Percentiles rank a stretch among this genome's conserved stretches.
These are phyloP conservation scores for Pinctada fucata DNA, from an alignment of 2,888 invertebrate species.

Conservation along the genomic window DNA sequence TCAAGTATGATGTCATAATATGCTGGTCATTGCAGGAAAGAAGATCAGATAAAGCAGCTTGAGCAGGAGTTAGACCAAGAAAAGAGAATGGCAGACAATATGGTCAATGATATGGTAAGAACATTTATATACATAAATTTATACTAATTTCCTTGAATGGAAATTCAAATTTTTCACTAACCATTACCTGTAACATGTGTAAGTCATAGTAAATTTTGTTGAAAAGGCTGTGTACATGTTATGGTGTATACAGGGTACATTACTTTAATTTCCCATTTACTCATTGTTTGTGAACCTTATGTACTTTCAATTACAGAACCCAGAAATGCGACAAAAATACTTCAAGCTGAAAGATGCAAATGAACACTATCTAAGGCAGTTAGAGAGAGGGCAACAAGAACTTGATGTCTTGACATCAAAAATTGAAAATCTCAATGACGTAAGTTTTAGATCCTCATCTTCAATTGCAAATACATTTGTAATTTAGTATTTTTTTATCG, in stretches of 20 bases:
- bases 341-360: conserved; percentile 77
- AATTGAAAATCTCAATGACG: conserved; percentile 84
- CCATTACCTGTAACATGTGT: no score
- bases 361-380: conserved; percentile 74
- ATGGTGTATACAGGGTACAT: no score
- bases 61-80: conserved; percentile 85
- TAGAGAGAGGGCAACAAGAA: conserved; percentile 79
- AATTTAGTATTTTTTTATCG: no score
- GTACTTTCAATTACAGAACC: conserved; percentile 67
- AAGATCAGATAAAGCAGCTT: conserved; percentile 80
- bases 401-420: conserved; percentile 83
- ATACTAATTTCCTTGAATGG: no score
- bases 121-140: background rate
- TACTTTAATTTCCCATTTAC: no score
- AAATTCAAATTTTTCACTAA: no score
- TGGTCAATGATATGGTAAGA: conserved; percentile 82
- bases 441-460: conserved; percentile 35
- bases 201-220: no score
- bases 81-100: conserved; percentile 82
- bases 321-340: conserved; percentile 80
- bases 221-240: no score
- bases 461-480: no score
- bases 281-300: no score
- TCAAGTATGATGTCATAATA: no score
- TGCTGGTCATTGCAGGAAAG: conserved; percentile 63